Base-by-base conservation (phyloP, 2,797 vertebrate species). In the Vultur gryphus region DNA sequence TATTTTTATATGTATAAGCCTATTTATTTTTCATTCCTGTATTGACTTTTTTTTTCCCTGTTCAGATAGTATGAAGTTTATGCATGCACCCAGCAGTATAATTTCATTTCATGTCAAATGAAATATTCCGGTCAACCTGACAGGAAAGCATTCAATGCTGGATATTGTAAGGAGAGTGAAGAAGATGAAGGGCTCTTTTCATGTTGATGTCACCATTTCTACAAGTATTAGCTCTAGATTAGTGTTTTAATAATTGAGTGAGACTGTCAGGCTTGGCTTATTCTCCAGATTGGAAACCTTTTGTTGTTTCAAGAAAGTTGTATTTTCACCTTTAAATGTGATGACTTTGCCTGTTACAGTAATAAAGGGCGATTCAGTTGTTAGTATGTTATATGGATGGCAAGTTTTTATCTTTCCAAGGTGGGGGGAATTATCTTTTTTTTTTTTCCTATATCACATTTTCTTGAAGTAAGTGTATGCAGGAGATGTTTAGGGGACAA, bases 171-270 rank as follows among this genome's bases (percentile, higher is more conserved):
- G 43, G 62, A 76, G 51, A 54, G 24, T 15, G 59, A 58, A 19
- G 80, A 48, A 58, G 86, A 89, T 62, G 76, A 94, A 95, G 84
- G 46, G 61, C 48, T 84, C 46, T 80, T 81, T 78, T 94, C 86
- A 86, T 90, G 77, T 80, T 44, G 35, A n/a, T 90, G 86, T 65
- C 81, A 84, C 66, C n/a, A 4, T 46, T 87, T 31, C 69, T 69
- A 18, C 78, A 59, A 78, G 69, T 39, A 31, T 75, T 90, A 90
- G 48, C 61, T 90, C 72, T 29, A 44, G 48, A 75, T 64, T 20
- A 2, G 1, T 46, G 64, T n/a, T 84, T 90, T 44, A 89, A 77
- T 93, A 73, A 90, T 70, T 49, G 62, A 90, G 72, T 6, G 59
- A 67, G 71, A 10, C 81, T 84, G 86, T 85, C 88, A 66, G 84